Evolutionary conservation across 2,888 invertebrate species (phyloP).

Genomic region (Machimus rusticus): DNA sequence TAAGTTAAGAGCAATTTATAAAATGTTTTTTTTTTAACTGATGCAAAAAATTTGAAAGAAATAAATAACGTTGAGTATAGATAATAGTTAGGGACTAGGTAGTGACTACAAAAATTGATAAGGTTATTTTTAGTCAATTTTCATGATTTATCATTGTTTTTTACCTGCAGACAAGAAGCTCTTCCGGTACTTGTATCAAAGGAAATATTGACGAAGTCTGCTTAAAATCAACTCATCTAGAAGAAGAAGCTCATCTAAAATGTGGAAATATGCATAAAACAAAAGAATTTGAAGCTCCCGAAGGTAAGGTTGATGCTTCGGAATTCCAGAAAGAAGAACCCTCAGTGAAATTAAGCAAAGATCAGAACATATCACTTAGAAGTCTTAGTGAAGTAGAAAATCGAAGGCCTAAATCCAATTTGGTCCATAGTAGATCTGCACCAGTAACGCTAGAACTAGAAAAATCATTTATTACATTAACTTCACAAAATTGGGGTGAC

Average conservation of each 20-base stretch:
- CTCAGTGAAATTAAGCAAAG: not conserved
- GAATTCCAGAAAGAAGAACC: not conserved
- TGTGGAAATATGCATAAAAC: not conserved
- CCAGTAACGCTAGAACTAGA: not conserved
- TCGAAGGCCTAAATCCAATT: not conserved
- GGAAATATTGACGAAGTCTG: not conserved
- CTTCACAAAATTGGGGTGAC: not conserved
- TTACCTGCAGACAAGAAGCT: not conserved
- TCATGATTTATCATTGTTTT: not conserved
- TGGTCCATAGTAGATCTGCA: not conserved
- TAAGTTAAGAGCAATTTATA: not conserved
- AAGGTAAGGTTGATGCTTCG: not conserved
- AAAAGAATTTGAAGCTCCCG: not conserved
- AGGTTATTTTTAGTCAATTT: not conserved
- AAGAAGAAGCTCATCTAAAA: not conserved
- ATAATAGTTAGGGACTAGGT: too few relatives aligned
- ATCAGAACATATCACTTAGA: not conserved
- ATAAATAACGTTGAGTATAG: too few relatives aligned
- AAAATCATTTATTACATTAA: not conserved
- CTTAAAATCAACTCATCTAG: not conserved
- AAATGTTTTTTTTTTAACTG: not conserved
- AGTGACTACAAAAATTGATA: not conserved
- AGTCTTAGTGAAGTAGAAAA: not conserved
- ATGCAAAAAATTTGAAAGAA: too few relatives aligned
- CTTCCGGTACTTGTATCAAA: not conserved